Base-by-base conservation (phyloP, 2,888 invertebrate genomes). In the Acanthoscelides obtectus region DNA sequence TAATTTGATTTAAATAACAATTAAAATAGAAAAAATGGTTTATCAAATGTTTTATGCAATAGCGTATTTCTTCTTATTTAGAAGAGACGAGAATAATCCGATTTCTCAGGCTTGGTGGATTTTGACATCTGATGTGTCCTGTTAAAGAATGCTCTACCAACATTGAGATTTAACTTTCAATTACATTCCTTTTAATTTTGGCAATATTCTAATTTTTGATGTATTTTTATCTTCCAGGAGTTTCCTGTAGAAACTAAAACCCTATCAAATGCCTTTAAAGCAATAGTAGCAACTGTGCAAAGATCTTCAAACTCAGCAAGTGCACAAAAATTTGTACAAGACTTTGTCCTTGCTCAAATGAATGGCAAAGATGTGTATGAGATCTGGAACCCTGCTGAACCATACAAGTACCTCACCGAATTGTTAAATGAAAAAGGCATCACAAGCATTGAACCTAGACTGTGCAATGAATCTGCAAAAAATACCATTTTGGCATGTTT, bases 291-390 rank as follows among this genome's bases (percentile, higher is more conserved):
- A 20, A 95, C 94, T 0, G 84, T 98, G 4, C 85, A 89, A 0
- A 86, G 88, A 72, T 93, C 93, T 22, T 89, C 91, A 22, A 91
- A 92, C 25, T 84, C 87, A 66, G 88, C 90, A 69, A 88, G 89
- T 71, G 90, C 94, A 0, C 90, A 92, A 72, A 85, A 88, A 72
- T 96, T 99, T 86, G 90, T 98, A 0, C 87, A 94, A 70, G 98
- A 99, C 83, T 93, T 95, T 81, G 89, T 98, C 70, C 89, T 99
- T 71, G 91, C 94, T 1, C 93, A 93, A 80, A 85, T 99, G 66
- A 91, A 93, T 83, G 96, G 94, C 20, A 90, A 93, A 84, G 95
- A 98, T 83, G 84, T 99, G 3, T 91, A 91, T 78, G 95, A 96
- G 73, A 88, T 95, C 73, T 97, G 96, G 94, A 86, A 88, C 20